Evolutionary conservation across 2,797 vertebrate species (phyloP), one percentile per base, ranked within the genome.

Genomic region (Platalea minor): DNA sequence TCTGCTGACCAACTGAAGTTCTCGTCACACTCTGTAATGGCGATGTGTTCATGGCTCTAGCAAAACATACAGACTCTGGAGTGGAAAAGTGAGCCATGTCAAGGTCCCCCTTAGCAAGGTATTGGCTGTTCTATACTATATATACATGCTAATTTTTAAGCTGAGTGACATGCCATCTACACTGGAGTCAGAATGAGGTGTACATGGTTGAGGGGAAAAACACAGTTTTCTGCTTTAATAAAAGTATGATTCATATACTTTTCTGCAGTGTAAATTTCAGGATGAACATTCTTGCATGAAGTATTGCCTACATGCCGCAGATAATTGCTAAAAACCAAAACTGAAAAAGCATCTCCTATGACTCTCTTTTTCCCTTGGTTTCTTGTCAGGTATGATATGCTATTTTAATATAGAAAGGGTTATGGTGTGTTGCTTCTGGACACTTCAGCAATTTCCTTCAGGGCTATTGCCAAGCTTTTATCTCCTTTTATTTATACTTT

Each of bases 341-440:
- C 17, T 13, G 26, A 72, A 78, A 80, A 87, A 73, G 8, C 21
- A 53, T 91, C 20, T 8, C 41, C 50, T 51, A 45, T 83, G 85
- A 91, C 86, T 94, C 35, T 85, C 29, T 67, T 89, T 95, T 95
- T 93, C 35, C 61, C 78, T 90, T 94, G 64, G 56, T 92, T 46
- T 91, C 65, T 92, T 98, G 97, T 95, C 95, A 97, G 93, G 50
- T 94, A 76, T 98, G 97, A 97, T 94, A 84, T 92, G 97, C 85
- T 97, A 86, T 96, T 97, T 98, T 97, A 98, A 98, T 98, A 98
- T 87, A 95, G 84, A 82, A 94, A 85, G 35, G 75, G 70, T 93
- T 95, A 94, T 18, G 86, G 94, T 93, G 68, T 90, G n/a, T 92
- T 92, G 60, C 61, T 96, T 97, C 89, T 95, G 89, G 93, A 96